Conservation (phyloP, 2,888 invertebrate species). For the Ophion costatus region DNA sequence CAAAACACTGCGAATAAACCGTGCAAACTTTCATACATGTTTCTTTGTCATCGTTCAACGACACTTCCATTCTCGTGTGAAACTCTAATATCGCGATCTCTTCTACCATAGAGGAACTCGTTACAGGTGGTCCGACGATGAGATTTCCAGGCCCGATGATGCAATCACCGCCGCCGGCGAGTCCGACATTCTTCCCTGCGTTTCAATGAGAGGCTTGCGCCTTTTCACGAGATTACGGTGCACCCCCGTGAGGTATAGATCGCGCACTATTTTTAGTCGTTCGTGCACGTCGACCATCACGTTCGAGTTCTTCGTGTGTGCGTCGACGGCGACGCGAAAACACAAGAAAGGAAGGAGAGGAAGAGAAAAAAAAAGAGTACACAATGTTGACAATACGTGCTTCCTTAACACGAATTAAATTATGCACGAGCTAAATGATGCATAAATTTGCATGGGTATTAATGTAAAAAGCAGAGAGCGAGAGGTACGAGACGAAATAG, state of each 20-base stretch:
- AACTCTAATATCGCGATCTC: constrained; percentile 44
- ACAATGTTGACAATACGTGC: constrained; percentile 75
- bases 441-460: constrained; percentile 61
- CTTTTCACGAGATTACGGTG: constrained; percentile 49
- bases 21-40: neutral
- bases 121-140: constrained; percentile 74
- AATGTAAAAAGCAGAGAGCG: constrained; percentile 48
- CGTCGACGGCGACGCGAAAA: constrained; percentile 55
- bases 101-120: constrained; percentile 60
- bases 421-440: constrained; percentile 64
- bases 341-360: constrained; percentile 56
- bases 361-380: constrained; percentile 63
- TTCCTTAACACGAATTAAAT: constrained; percentile 74
- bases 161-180: constrained; percentile 76
- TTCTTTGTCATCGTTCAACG: neutral
- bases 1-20: neutral
- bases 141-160: constrained; percentile 74
- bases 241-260: constrained; percentile 59
- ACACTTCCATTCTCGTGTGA: constrained; percentile 7
- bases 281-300: constrained; percentile 51
- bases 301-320: constrained; percentile 16
- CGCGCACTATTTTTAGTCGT: constrained; percentile 46
- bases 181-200: constrained; percentile 80
- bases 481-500: constrained; percentile 8
- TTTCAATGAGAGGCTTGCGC: constrained; percentile 77